Percentiles rank a stretch among this genome's conserved stretches.
phyloP scores from a whole-genome alignment of 1,140 invertebrate species.

The Lepidurus apus region DNA sequence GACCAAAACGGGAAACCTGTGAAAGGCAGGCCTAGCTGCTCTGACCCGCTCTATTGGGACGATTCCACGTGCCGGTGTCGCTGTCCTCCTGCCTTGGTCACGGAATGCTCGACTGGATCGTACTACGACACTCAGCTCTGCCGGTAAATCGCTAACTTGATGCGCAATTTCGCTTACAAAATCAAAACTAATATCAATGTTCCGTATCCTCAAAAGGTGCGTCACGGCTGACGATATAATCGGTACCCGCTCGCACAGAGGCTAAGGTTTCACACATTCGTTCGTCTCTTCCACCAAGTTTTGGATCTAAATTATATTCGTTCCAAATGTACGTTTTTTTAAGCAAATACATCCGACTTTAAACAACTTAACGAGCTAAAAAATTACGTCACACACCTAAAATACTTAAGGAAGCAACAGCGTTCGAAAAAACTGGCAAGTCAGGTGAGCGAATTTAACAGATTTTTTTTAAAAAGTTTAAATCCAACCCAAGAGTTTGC shows the following conservation, averaged over 20 bases:
- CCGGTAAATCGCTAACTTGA: neutral
- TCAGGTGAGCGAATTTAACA: no score
- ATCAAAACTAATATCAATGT: neutral
- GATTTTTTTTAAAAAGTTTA: constrained; percentile 23
- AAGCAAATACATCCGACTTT: no score
- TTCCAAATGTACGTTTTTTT: no score
- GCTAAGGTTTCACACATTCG: no score
- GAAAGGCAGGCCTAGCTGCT: neutral
- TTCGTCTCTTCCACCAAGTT: no score
- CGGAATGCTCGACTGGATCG: constrained; percentile 32
- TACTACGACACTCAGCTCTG: constrained; percentile 25
- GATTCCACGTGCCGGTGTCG: constrained; percentile 29
- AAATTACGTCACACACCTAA: no score
- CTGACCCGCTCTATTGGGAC: constrained; percentile 27
- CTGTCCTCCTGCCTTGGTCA: constrained; percentile 12
- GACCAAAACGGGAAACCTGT: constrained; percentile 20
- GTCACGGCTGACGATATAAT: constrained; percentile 27
- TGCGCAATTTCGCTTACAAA: neutral
- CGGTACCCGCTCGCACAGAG: neutral
- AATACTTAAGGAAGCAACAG: no score
- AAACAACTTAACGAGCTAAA: no score
- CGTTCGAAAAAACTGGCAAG: no score
- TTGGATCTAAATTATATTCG: no score
- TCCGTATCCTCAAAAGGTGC: constrained; percentile 2
- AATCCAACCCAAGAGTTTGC: constrained; percentile 40